Conservation (phyloP, 2,797 vertebrate species). For the Pseudochirops corinnae region DNA sequence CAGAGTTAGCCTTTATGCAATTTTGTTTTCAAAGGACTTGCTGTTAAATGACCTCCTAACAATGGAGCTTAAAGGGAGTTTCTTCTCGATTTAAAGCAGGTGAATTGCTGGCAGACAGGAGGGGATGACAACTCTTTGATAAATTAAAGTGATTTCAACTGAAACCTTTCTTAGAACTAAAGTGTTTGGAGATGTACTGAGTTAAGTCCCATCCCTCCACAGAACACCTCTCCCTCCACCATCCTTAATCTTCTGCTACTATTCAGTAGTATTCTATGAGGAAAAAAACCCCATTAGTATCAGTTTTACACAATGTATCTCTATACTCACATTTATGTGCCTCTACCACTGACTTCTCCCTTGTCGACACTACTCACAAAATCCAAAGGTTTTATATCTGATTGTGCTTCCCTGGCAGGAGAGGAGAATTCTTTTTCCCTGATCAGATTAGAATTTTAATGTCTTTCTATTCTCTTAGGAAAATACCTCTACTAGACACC, state of each 20-base stretch:
- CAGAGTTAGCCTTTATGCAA: slow-evolving; percentile 48
- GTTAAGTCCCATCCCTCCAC: background rate
- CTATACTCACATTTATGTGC: background rate
- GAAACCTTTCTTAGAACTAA: slow-evolving; percentile 47
- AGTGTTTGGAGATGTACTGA: slow-evolving; percentile 38
- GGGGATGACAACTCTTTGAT: slow-evolving; percentile 53
- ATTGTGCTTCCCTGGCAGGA: background rate
- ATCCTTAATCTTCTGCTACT: background rate
- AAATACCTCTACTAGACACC: background rate
- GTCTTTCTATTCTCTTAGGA: slow-evolving; percentile 41
- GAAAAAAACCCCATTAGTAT: background rate
- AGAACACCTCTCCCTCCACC: background rate
- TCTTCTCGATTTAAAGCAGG: slow-evolving; percentile 68
- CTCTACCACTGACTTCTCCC: background rate
- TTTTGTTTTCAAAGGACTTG: slow-evolving; percentile 69
- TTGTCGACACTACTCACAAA: background rate
- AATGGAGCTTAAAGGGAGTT: slow-evolving; percentile 58
- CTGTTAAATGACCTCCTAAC: slow-evolving; percentile 61
- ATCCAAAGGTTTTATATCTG: background rate
- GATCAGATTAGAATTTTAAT: slow-evolving; percentile 37
- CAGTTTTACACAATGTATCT: background rate
- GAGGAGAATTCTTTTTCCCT: slow-evolving; percentile 17
- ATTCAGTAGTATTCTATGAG: background rate
- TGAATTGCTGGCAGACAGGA: slow-evolving; percentile 60
- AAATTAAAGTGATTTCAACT: slow-evolving; percentile 50